Conservation (phyloP, 1,140 invertebrate genomes). For the Zaprionus lachaisei region DNA sequence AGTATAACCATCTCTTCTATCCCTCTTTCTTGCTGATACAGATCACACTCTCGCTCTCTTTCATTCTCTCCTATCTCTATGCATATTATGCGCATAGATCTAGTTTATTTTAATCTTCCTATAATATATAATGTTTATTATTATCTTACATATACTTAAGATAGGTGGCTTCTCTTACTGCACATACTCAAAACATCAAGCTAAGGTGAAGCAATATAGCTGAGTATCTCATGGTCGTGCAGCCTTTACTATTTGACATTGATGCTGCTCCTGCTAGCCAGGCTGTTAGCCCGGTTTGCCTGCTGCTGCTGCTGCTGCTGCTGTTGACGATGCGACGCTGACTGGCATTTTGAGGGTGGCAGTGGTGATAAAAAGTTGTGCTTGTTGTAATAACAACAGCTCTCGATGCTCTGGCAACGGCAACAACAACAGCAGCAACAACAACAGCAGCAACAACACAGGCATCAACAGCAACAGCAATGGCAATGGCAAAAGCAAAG, state of each 20-base stretch:
- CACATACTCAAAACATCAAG: background rate
- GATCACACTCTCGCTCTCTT: too few species aligned
- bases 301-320: conserved; percentile 26
- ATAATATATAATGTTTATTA: background rate
- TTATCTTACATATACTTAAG: background rate
- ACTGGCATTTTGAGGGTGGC: conserved; percentile 78
- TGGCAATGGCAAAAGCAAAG: background rate
- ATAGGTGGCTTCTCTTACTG: background rate
- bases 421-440: conserved; percentile 11
- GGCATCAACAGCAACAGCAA: conserved; percentile 5
- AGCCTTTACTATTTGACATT: background rate
- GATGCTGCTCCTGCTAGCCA: conserved; percentile 21
- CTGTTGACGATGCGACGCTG: conserved; percentile 75
- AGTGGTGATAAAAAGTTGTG: conserved; percentile 79
- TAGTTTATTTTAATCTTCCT: too few species aligned
- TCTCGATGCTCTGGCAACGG: conserved; percentile 51
- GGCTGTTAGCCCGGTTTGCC: conserved; percentile 28
- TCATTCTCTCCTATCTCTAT: too few species aligned
- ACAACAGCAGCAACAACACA: conserved; percentile 2
- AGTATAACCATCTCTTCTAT: too few species aligned
- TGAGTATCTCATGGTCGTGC: background rate
- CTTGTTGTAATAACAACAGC: conserved; percentile 79
- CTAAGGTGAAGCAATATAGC: background rate
- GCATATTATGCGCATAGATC: too few species aligned
- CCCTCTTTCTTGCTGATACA: too few species aligned